phyloP scores from a whole-genome alignment of 2,113 vertebrate genomes.

The Drymodes brunneopygia region DNA sequence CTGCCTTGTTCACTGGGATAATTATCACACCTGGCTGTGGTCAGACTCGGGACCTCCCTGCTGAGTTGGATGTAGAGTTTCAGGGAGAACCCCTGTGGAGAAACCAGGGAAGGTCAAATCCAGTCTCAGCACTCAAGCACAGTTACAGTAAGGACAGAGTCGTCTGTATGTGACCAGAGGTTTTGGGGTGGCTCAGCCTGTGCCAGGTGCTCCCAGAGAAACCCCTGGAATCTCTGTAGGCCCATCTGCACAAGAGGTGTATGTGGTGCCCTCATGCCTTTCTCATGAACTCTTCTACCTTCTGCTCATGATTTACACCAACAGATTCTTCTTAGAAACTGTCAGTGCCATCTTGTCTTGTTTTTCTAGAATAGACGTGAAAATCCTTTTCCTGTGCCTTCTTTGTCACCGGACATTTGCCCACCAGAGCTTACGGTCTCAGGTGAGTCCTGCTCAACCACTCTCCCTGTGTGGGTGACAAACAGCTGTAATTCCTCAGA shows the following conservation, averaged over 20 bases:
- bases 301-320: background rate
- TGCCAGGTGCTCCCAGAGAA: background rate
- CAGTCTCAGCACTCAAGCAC: background rate
- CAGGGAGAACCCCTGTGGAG: background rate
- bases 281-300: background rate
- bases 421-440: slow-evolving; percentile 79
- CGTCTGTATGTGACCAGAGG: rapidly evolving
- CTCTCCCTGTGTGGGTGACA: background rate
- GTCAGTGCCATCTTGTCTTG: background rate
- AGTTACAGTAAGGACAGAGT: background rate
- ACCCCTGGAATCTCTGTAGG: background rate
- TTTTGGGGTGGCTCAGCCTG: background rate
- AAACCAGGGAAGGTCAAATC: background rate
- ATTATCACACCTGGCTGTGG: background rate
- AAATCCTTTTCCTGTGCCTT: slow-evolving; percentile 74
- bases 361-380: slow-evolving; percentile 77
- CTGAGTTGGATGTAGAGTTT: background rate
- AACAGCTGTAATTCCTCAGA: background rate
- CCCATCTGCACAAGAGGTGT: background rate
- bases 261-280: background rate
- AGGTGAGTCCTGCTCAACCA: slow-evolving; percentile 30
- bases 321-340: background rate
- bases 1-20: background rate
- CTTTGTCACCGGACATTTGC: slow-evolving; percentile 78
- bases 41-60: background rate